phyloP scores from a whole-genome alignment of 2,113 vertebrate species.

The Antigone vipio region DNA sequence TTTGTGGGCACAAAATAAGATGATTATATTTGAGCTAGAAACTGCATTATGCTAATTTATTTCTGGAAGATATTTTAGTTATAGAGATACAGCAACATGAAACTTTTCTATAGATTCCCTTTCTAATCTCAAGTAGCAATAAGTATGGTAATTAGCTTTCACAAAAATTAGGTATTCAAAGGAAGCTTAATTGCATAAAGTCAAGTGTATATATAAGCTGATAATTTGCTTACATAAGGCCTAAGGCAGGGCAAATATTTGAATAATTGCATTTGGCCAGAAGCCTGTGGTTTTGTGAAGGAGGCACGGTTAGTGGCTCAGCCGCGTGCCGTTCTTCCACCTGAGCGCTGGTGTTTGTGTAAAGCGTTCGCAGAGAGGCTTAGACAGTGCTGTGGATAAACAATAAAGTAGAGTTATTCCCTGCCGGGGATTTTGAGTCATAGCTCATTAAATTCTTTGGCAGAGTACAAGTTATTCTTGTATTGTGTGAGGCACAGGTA shows the following conservation, averaged over 20 bases:
- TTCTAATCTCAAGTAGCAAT: not conserved
- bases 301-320: not conserved
- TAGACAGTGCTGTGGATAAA: not conserved
- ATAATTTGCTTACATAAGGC: conserved; percentile 30
- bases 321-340: not conserved
- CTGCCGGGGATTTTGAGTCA: conserved; percentile 24
- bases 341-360: not conserved
- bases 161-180: conserved; percentile 12
- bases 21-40: not conserved
- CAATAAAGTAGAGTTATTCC: conserved; percentile 42
- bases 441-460: conserved; percentile 42
- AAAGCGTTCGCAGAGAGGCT: not conserved
- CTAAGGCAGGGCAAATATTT: conserved; percentile 28
- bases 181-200: not conserved
- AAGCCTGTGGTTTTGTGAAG: not conserved
- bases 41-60: not conserved
- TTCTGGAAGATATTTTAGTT: not conserved
- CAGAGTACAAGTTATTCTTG: conserved; percentile 1
- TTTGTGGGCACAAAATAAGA: not conserved
- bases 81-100: not conserved
- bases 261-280: not conserved
- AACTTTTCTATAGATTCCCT: not conserved
- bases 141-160: conserved; percentile 9
- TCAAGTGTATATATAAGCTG: not conserved
- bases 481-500: not conserved